Percentiles rank a stretch among this genome's conserved stretches.
Evolutionary conservation across 2,888 invertebrate species (phyloP).

Genomic region (Sycophila texana): DNA sequence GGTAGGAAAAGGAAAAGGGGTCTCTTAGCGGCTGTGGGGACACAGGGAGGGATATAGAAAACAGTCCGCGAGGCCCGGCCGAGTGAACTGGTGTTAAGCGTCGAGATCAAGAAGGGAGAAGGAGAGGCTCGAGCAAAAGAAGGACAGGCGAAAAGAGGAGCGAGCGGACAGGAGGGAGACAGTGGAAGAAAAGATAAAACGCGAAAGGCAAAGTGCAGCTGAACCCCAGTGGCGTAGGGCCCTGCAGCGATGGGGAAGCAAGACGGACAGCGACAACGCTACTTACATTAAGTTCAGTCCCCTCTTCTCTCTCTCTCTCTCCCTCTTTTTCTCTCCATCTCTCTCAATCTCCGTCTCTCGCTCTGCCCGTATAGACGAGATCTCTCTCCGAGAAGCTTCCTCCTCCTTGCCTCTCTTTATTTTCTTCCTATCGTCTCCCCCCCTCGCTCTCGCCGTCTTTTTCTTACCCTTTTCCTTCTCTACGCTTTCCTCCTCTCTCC

Average conservation of each 20-base stretch:
- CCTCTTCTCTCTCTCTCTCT: constrained; percentile 32
- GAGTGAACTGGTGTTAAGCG: constrained; percentile 63
- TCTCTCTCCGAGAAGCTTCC: constrained; percentile 7
- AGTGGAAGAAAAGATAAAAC: constrained; percentile 65
- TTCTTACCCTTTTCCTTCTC: constrained; percentile 14
- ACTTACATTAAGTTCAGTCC: constrained; percentile 37
- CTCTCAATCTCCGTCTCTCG: constrained; percentile 45
- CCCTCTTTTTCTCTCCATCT: constrained; percentile 27
- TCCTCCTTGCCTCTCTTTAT: constrained; percentile 35
- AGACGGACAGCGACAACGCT: constrained; percentile 40
- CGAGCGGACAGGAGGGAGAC: constrained; percentile 33
- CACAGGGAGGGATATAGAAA: constrained; percentile 33
- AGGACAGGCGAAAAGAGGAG: constrained; percentile 56
- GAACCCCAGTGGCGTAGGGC: constrained; percentile 66
- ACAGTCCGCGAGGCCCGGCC: constrained; percentile 46
- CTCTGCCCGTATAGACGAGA: constrained; percentile 9
- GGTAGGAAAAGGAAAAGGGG: constrained; percentile 45
- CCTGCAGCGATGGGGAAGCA: constrained; percentile 26
- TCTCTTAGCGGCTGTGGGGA: constrained; percentile 19
- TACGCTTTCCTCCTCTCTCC: constrained; percentile 3
- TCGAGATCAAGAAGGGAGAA: not conserved
- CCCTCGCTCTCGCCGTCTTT: constrained; percentile 25
- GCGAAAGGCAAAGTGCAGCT: constrained; percentile 71
- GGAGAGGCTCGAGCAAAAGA: constrained; percentile 55
- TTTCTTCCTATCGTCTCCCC: constrained; percentile 31